Percentiles rank a stretch among this genome's conserved stretches.
These are phyloP conservation scores for Azemiops feae DNA, from an alignment of 2,113 vertebrate species.

Conservation along the genomic window DNA sequence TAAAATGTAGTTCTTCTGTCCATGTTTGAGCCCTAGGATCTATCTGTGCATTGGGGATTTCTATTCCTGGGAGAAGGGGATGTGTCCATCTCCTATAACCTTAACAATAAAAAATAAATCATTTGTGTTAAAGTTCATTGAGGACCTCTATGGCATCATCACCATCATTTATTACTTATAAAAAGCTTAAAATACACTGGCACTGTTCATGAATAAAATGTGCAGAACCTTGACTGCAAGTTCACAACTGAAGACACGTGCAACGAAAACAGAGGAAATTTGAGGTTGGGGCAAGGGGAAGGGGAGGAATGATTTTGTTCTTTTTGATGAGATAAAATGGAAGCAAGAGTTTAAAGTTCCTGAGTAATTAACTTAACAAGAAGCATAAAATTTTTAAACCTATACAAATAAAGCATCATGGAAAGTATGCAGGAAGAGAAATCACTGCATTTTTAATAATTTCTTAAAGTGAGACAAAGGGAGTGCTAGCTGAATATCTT, in stretches of 20 bases:
- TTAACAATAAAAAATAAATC: not conserved
- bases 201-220: conserved; percentile 8
- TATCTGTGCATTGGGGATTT: not conserved
- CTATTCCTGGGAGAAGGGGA: not conserved
- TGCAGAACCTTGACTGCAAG: not conserved
- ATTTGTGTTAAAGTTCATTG: not conserved
- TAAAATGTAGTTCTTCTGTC: not conserved
- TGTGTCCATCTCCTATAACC: not conserved
- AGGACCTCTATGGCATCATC: not conserved
- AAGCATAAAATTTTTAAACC: not conserved
- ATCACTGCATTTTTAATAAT: not conserved
- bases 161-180: conserved; percentile 11
- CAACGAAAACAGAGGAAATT: not conserved
- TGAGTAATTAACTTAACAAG: conserved; percentile 5
- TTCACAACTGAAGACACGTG: conserved; percentile 8
- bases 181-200: conserved; percentile 6
- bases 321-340: not conserved
- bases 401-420: conserved; percentile 11
- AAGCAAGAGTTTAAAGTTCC: conserved; percentile 5
- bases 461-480: not conserved
- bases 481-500: not conserved
- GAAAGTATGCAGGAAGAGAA: not conserved
- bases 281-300: not conserved
- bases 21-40: not conserved
- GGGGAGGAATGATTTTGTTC: not conserved